Evolutionary conservation across 2,113 vertebrate genomes (phyloP).

Genomic region (Sardina pilchardus): DNA sequence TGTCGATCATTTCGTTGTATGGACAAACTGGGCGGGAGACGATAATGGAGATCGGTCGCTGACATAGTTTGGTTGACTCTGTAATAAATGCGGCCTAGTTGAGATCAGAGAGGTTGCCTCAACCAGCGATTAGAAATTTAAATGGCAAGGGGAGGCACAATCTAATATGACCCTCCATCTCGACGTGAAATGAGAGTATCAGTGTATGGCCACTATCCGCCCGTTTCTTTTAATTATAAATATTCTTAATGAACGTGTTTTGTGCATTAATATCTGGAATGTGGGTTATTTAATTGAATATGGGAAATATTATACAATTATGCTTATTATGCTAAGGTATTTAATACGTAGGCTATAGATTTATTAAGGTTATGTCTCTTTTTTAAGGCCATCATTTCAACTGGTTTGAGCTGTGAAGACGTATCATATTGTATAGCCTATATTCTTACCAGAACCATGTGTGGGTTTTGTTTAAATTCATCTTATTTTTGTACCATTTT

Average conservation of each 20-base stretch:
- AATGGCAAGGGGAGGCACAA: background rate
- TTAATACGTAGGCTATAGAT: background rate
- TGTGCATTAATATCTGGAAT: background rate
- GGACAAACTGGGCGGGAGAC: slow-evolving; percentile 61
- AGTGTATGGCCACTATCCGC: background rate
- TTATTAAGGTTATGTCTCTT: no score
- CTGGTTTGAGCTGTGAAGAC: no score
- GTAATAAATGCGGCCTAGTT: slow-evolving; percentile 75
- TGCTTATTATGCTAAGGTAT: background rate
- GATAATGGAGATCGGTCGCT: slow-evolving; percentile 32
- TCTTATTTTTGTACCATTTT: no score
- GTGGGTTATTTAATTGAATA: background rate
- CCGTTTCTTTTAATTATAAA: background rate
- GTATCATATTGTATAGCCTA: no score
- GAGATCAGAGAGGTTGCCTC: slow-evolving; percentile 55
- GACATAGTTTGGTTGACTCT: slow-evolving; percentile 65
- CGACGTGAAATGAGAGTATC: background rate
- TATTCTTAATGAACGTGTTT: background rate
- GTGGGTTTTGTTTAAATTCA: no score
- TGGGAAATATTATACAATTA: background rate
- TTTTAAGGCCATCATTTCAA: no score
- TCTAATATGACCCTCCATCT: background rate
- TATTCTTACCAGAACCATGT: no score
- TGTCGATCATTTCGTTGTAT: slow-evolving; percentile 39
- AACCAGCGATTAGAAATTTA: slow-evolving; percentile 53